Conservation (phyloP, 1,140 invertebrate genomes). For the Cataglyphis hispanica region DNA sequence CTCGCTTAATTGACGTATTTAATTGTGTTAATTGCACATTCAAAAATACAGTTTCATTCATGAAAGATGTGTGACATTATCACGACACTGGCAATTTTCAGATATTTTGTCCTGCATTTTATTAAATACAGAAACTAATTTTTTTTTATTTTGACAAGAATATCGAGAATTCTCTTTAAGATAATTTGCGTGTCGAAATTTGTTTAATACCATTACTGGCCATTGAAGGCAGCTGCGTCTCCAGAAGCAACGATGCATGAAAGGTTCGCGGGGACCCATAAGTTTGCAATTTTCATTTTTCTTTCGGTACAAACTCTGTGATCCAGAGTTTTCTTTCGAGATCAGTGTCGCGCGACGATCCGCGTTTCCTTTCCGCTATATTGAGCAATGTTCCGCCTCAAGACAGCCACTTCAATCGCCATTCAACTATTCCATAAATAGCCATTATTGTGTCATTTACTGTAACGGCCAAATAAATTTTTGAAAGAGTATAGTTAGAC, state of each 20-base stretch:
- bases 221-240: constrained; percentile 61
- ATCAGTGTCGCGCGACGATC: constrained; percentile 24
- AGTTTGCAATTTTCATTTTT: constrained; percentile 81
- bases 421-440: constrained; percentile 78
- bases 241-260: constrained; percentile 36
- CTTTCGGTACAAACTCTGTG: constrained; percentile 59
- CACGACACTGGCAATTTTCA: background rate
- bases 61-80: background rate
- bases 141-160: constrained; percentile 1
- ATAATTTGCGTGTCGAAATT: constrained; percentile 28
- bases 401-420: constrained; percentile 54
- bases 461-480: constrained; percentile 36
- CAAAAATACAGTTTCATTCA: background rate
- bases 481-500: background rate
- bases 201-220: constrained; percentile 18
- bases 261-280: constrained; percentile 68
- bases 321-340: constrained; percentile 68
- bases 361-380: constrained; percentile 73
- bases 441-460: constrained; percentile 75
- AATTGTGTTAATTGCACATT: background rate
- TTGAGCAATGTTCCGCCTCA: constrained; percentile 74
- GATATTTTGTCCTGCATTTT: background rate
- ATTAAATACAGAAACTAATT: background rate
- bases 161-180: background rate
- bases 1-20: constrained; percentile 66